Evolutionary conservation across 2,888 invertebrate species (phyloP), one percentile per base, ranked within the genome.

Genomic region (Cerastoderma edule): DNA sequence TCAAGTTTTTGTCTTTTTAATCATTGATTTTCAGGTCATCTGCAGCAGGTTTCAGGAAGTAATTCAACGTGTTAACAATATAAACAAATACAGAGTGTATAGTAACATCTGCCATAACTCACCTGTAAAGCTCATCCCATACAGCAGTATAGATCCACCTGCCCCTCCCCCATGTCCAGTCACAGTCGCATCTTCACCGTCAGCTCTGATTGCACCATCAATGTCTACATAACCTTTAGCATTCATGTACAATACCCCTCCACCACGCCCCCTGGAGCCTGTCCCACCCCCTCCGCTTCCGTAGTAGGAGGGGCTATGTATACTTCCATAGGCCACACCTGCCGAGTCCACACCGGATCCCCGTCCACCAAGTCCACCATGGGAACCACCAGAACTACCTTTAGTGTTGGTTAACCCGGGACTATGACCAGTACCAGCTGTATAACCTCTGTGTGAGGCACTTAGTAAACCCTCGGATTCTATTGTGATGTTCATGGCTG

Each of bases 321-420:
- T 56, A 54, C 82, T 80, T 27, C 80, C 87, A 68, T 87, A 83
- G 8, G 87, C 83, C 10, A 54, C 35, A 10, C 66, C 35, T 1
- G 88, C 69, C 44, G 67, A 32, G 4, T 70, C 74, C 46, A 54
- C 63, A 22, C 69, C 64, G 33, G 76, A 74, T 8, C 88, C 88
- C 10, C 35, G 53, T 1, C 88, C 88, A n/a, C 88, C 89, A 6
- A 87, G 70, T 48, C 89, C 89, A 30, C 87, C 88, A 50, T 89
- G 87, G 0, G 87, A 86, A 0, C 80, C 89, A 19, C 89, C 89
- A 16, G 85, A 82, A 13, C 86, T 84, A 16, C 86, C 86, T 10
- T 50, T 16, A 13, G 56, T 44, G 48, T 73, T 46, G 10, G 54
- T 46, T 10, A 83, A 39, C 1, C 87, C 87, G n/a, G 85, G 77